Evolutionary conservation across 35 echinoderm and acorn worm genomes (phyloP).

Genomic region (Lytechinus pictus): DNA sequence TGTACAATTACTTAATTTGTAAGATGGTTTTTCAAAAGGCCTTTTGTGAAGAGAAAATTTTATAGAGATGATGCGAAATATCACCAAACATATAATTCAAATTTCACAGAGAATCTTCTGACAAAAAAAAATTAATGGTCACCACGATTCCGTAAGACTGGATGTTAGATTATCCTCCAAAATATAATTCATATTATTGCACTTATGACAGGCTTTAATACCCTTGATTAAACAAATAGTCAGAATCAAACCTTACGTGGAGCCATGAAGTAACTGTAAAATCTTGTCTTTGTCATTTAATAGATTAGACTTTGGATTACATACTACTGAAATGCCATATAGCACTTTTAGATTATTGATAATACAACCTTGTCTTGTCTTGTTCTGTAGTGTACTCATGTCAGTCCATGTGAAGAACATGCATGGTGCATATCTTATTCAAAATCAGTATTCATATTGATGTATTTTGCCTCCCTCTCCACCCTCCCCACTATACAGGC

Average conservation of each 20-base stretch:
- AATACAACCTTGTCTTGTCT: background rate
- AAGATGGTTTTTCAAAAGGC: too few relatives aligned
- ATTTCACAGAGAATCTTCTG: too few relatives aligned
- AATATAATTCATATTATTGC: too few relatives aligned
- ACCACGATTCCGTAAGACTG: too few relatives aligned
- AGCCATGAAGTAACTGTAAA: background rate
- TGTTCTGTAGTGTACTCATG: background rate
- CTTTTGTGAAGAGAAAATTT: too few relatives aligned
- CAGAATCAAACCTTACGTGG: background rate
- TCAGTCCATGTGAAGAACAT: background rate
- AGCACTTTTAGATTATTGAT: background rate
- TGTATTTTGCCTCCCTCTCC: background rate
- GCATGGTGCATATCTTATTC: background rate
- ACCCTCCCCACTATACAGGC: slow-evolving; percentile 51
- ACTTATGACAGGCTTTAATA: too few relatives aligned
- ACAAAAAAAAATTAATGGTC: too few relatives aligned
- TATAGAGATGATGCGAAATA: too few relatives aligned
- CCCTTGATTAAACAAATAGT: too few relatives aligned
- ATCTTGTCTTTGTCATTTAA: background rate
- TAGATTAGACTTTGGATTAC: background rate
- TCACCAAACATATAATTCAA: too few relatives aligned
- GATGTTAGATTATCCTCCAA: too few relatives aligned
- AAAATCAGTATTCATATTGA: background rate
- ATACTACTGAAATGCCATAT: background rate
- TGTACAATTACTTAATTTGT: too few relatives aligned